Base-by-base conservation (phyloP, 2,888 invertebrate genomes). In the Rugalucina vietnamica region DNA sequence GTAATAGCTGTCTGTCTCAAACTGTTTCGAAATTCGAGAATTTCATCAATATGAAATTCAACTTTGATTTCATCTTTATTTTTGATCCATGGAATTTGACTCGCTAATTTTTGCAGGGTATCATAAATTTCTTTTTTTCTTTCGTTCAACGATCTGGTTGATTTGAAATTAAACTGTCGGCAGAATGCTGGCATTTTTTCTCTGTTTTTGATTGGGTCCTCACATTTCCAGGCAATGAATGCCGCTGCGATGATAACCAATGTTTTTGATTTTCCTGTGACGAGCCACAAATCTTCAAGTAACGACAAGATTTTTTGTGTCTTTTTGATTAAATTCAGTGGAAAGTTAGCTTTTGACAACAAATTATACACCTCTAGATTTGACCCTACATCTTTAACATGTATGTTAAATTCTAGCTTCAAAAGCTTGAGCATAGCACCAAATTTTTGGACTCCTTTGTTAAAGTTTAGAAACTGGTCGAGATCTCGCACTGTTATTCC, bases 81-180 rank as follows among this genome's bases (percentile, higher is more conserved):
- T 8, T 24, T 43, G 39, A 72, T 24, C 72, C 72, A 72, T 18
- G 72, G 72, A 21, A 72, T 43, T 18, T 72, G 43, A 1, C 18
- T n/a, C 3, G 49, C 72, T n/a, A 72, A 43, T 29, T 34, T 24
- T 5, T 72, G 14, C n/a, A 72, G 18, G 2, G 27, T 43, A 24
- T 39, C 43, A 39, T 72, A 49, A 27, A 72, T 72, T 43, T 72
- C 72, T 8, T 4, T n/a, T 49, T 37, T 72, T 36, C 72, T 72
- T 14, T 43, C 27, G 2, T 1, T 1, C 18, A 29, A 21, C 14
- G 3, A 18, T 43, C 27, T 43, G 27, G 21, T 10, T 29, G 37
- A 72, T 8, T 1, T 29, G 29, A 72, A 12, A 12, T 39, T 72
- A 72, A 43, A 49, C 72, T 8, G 10, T 29, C 29, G 37, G n/a